Evolutionary conservation across 1,140 invertebrate species (phyloP).

Genomic region (Lineus longissimus): DNA sequence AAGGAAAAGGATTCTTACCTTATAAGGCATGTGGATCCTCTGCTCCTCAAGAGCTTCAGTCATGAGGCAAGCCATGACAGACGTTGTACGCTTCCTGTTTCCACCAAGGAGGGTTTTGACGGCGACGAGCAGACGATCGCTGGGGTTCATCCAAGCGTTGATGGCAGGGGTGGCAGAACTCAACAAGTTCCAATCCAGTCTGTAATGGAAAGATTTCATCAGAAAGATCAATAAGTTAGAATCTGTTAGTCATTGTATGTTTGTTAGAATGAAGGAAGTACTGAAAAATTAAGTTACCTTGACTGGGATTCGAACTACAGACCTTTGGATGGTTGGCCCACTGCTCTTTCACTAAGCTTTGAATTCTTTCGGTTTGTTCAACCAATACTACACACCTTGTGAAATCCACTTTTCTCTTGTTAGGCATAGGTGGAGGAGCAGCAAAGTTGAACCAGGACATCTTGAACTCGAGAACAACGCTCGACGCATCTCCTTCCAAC

Average conservation of each 20-base stretch:
- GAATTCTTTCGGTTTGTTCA: no score
- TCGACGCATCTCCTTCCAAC: slow-evolving; percentile 53
- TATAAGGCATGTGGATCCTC: slow-evolving; percentile 76
- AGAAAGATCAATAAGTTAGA: slow-evolving; percentile 9
- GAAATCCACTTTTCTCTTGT: slow-evolving; percentile 91
- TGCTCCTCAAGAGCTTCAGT: slow-evolving; percentile 84
- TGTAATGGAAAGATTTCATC: no score
- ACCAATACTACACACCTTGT: slow-evolving; percentile 73
- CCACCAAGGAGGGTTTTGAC: slow-evolving; percentile 51
- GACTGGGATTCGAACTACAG: no score
- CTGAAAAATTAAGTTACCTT: no score
- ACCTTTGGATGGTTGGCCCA: no score
- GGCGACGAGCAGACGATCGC: slow-evolving; percentile 70
- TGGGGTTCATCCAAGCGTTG: slow-evolving; percentile 95
- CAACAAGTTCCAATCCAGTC: slow-evolving; percentile 92
- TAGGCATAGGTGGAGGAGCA: slow-evolving; percentile 87
- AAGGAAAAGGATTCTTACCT: no score
- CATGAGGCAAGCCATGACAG: slow-evolving; percentile 90
- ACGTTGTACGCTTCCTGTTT: slow-evolving; percentile 67
- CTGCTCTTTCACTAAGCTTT: no score
- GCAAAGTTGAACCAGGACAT: slow-evolving; percentile 97
- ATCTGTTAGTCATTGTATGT: slow-evolving; percentile 2
- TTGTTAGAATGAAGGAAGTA: slow-evolving; percentile 14
- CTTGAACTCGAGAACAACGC: slow-evolving; percentile 71
- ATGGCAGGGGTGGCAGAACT: slow-evolving; percentile 94